Evolutionary conservation across 2,888 invertebrate genomes (phyloP).

Genomic region (Epiblema foenella): DNA sequence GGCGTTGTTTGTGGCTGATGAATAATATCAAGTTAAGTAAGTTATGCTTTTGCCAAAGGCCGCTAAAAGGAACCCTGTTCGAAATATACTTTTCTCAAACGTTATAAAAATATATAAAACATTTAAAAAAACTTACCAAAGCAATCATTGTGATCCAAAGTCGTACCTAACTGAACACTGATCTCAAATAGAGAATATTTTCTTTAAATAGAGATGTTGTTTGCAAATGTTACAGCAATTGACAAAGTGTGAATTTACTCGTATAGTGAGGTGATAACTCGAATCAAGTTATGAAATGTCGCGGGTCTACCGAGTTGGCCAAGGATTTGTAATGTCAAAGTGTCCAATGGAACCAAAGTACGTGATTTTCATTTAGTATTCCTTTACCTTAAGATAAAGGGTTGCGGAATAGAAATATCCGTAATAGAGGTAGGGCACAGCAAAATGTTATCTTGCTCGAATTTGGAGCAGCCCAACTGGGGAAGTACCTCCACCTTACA

Average conservation of each 20-base stretch:
- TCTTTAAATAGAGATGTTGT: constrained; percentile 74
- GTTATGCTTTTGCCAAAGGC: no score
- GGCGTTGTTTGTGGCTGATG: no score
- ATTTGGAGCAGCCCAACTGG: no score
- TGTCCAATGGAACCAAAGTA: constrained; percentile 11
- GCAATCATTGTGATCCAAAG: constrained; percentile 58
- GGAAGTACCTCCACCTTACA: no score
- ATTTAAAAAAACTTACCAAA: constrained; percentile 64
- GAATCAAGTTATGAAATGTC: constrained; percentile 65
- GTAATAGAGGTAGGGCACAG: no score
- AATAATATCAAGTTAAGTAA: no score
- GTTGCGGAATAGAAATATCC: no score
- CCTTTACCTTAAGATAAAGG: no score
- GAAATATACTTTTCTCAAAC: no score
- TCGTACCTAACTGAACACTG: constrained; percentile 51
- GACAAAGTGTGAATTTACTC: constrained; percentile 56
- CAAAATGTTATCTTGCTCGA: no score
- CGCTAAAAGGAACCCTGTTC: no score
- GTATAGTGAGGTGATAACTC: constrained; percentile 74
- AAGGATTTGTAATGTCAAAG: constrained; percentile 29
- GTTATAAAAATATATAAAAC: no score
- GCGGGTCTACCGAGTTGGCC: constrained; percentile 33
- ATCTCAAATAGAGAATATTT: constrained; percentile 52
- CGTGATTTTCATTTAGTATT: background rate
- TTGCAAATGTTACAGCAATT: constrained; percentile 70